Base-by-base conservation (phyloP, 2,113 vertebrate genomes). In the Aegotheles bennettii region DNA sequence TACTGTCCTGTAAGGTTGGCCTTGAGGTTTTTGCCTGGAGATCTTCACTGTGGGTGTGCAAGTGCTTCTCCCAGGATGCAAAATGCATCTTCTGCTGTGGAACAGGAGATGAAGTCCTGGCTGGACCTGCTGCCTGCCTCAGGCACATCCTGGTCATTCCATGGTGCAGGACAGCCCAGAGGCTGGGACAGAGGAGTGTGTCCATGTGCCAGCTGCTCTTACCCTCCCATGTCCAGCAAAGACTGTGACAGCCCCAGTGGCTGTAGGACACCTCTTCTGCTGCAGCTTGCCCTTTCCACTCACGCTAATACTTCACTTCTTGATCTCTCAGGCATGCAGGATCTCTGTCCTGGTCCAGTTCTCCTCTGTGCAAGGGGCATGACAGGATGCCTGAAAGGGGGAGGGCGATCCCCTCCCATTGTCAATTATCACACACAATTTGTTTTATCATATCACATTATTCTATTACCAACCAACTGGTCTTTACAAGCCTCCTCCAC, bases 61-160 rank as follows among this genome's bases (percentile, higher is more conserved):
- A 47, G 26, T 59, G 31, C 36, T 88, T 79, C 42, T 86, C 20
- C 9, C n/a, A 47, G 36, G 10, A 28, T 26, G 25, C 16, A 56
- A 53, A 80, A 21, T 0, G 0, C n/a, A 28, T 28, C 33, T 69
- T 60, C 36, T 77, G 35, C 70, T 54, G 36, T 26, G 13, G 47
- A 70, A 33, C 9, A 45, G 42, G 38, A 63, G 56, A 7, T 19
- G 1, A 0, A 0, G 18, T 3, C 36, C 75, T 23, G 56, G 36
- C 40, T 57, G 50, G 45, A 35, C 18, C 43, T 57, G 36, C n/a
- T 59, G 60, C 43, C 31, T 70, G 53, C 26, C 38, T 43, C 0
- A 0, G n/a, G 47, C 45, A 25, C 1, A 1, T 73, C 15, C 14
- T 0, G 0, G 36, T 65, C 13, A 1, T 17, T 45, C 17, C 29